Percentiles rank a stretch among this genome's conserved stretches.
Conservation (phyloP, 2,888 invertebrate species). For the Lumbricus terrestris region DNA sequence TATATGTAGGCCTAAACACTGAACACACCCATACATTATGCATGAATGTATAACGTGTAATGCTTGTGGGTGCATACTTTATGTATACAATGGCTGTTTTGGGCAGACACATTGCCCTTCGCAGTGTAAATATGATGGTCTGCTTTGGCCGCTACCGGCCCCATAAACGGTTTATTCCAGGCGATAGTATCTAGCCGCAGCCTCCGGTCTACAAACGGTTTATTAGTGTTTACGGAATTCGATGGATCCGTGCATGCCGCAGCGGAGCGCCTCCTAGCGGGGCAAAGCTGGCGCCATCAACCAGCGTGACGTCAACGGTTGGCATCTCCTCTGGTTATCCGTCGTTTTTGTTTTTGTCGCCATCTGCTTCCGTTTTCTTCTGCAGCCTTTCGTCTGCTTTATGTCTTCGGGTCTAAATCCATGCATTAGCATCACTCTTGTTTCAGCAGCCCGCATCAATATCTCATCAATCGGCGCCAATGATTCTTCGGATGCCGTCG, state of each 20-base stretch:
- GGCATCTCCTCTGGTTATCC: neutral
- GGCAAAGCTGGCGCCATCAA: neutral
- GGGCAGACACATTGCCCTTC: neutral
- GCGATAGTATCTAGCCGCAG: neutral
- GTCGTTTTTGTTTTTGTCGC: neutral
- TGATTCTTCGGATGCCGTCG: neutral
- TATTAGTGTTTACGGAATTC: slow-evolving; percentile 3
- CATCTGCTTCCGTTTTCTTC: neutral
- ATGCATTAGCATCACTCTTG: neutral
- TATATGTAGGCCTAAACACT: neutral
- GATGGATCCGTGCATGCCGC: neutral
- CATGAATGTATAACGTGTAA: too few relatives aligned
- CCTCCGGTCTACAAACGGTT: neutral
- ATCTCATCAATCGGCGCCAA: neutral
- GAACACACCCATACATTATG: neutral
- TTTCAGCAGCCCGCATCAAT: neutral
- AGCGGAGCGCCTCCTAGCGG: neutral
- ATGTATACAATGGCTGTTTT: neutral
- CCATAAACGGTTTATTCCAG: neutral
- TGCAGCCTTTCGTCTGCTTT: neutral
- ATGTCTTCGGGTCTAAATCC: neutral
- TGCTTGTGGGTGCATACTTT: neutral
- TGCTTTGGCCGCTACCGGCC: neutral
- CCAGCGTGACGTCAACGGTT: neutral
- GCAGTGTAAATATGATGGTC: slow-evolving; percentile 3